These are phyloP conservation scores for Atrina japonica DNA, from an alignment of 2,888 invertebrate genomes.

Conservation along the genomic window DNA sequence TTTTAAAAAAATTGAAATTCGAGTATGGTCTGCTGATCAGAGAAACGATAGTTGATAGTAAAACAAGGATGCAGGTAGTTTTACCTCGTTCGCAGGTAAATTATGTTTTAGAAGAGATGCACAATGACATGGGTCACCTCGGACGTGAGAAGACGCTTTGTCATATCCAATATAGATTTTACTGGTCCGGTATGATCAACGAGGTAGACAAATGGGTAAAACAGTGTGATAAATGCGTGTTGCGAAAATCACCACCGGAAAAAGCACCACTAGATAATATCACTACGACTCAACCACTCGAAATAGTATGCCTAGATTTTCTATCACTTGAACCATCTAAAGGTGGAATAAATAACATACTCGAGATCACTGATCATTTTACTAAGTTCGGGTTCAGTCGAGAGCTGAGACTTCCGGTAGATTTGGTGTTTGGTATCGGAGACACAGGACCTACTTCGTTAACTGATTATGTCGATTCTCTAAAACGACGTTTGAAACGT, in stretches of 20 bases:
- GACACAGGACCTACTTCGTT: not conserved
- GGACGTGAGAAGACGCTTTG: constrained; percentile 36
- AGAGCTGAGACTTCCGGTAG: constrained; percentile 29
- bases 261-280: constrained; percentile 34
- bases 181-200: constrained; percentile 26
- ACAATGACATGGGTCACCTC: constrained; percentile 40
- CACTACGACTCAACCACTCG: constrained; percentile 27
- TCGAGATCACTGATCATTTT: constrained; percentile 41
- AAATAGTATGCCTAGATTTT: constrained; percentile 39
- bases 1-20: constrained; percentile 20
- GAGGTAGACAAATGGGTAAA: constrained; percentile 20
- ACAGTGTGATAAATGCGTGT: constrained; percentile 22
- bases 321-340: constrained; percentile 31
- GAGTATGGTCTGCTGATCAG: constrained; percentile 26
- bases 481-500: not conserved
- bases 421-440: constrained; percentile 33
- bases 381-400: constrained; percentile 27
- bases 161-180: constrained; percentile 22
- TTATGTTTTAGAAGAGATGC: constrained; percentile 18
- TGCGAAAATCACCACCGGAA: constrained; percentile 16
- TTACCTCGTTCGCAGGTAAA: constrained; percentile 24
- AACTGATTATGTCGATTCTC: constrained; percentile 7
- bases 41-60: not conserved
- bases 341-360: constrained; percentile 19
- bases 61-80: constrained; percentile 22